These are phyloP conservation scores for Nezara viridula DNA, from an alignment of 2,888 invertebrate genomes.

Conservation along the genomic window DNA sequence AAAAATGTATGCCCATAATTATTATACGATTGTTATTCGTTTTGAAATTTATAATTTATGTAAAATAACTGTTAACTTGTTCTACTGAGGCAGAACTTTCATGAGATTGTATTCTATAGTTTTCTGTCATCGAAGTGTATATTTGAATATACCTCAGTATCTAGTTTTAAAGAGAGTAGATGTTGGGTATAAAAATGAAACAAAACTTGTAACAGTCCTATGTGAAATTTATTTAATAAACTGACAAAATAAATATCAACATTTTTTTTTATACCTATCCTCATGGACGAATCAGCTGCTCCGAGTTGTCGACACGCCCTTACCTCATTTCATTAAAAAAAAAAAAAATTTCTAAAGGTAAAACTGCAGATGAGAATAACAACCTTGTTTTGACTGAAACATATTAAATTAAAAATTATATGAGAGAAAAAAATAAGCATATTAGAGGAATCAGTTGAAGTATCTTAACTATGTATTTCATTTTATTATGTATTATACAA, in stretches of 20 bases:
- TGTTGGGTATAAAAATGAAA: slow-evolving; percentile 10
- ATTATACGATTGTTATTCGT: neutral
- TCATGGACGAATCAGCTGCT: no score
- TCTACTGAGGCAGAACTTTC: neutral
- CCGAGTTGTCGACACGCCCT: no score
- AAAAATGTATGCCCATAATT: neutral
- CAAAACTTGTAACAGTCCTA: neutral
- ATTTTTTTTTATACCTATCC: neutral
- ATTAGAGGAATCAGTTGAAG: no score
- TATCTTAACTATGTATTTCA: no score
- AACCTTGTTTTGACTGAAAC: no score
- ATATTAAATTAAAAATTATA: no score
- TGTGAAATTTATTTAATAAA: slow-evolving; percentile 35
- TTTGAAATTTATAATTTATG: neutral
- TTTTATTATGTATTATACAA: no score
- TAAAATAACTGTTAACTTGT: neutral
- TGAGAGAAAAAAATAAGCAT: no score
- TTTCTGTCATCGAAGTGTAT: neutral
- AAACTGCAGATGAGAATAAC: no score
- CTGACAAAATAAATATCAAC: neutral
- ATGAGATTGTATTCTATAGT: neutral
- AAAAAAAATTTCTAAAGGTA: no score
- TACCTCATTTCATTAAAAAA: no score
- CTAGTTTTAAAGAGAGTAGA: neutral
- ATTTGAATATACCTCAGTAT: slow-evolving; percentile 1